Conservation (phyloP, 2,113 vertebrate species). For the Murina feae region DNA sequence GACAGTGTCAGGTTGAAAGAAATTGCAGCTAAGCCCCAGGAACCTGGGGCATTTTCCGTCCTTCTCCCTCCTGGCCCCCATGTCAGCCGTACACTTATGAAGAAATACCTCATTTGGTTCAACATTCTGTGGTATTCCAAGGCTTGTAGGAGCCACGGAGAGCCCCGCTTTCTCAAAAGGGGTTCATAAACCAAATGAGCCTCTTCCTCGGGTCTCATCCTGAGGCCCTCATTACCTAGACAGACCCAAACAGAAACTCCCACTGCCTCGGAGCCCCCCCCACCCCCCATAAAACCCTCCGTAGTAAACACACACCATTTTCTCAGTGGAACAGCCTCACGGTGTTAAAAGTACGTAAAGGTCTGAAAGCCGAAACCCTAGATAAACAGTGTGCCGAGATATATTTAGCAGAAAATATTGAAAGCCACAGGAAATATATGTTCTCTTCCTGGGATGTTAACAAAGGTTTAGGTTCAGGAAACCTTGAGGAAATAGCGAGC, state of each 20-base stretch:
- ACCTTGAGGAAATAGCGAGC: conserved; percentile 61
- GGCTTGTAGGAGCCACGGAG: conserved; percentile 36
- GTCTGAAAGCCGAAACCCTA: conserved; percentile 59
- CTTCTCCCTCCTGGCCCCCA: not conserved
- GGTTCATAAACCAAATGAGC: conserved; percentile 40
- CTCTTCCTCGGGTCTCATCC: conserved; percentile 53
- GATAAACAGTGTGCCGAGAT: conserved; percentile 57
- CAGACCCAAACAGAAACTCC: conserved; percentile 58
- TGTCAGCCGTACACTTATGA: conserved; percentile 45
- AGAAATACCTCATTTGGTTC: conserved; percentile 63
- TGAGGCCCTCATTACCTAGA: conserved; percentile 59
- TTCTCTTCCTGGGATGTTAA: conserved; percentile 66
- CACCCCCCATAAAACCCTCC: conserved; percentile 53
- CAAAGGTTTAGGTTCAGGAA: conserved; percentile 63
- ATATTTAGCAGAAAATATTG: conserved; percentile 71
- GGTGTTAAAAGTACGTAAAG: conserved; percentile 62
- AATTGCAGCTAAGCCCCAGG: conserved; percentile 64
- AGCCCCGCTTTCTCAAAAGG: conserved; percentile 52
- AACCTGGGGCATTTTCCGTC: conserved; percentile 13
- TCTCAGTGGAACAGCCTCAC: conserved; percentile 46
- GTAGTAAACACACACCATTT: conserved; percentile 51
- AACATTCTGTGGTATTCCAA: conserved; percentile 3
- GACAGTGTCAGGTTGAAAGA: conserved; percentile 81
- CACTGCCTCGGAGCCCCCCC: conserved; percentile 32
- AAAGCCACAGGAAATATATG: conserved; percentile 66